Base-by-base conservation (phyloP, 2,888 invertebrate genomes). In the Euplagia quadripunctaria region DNA sequence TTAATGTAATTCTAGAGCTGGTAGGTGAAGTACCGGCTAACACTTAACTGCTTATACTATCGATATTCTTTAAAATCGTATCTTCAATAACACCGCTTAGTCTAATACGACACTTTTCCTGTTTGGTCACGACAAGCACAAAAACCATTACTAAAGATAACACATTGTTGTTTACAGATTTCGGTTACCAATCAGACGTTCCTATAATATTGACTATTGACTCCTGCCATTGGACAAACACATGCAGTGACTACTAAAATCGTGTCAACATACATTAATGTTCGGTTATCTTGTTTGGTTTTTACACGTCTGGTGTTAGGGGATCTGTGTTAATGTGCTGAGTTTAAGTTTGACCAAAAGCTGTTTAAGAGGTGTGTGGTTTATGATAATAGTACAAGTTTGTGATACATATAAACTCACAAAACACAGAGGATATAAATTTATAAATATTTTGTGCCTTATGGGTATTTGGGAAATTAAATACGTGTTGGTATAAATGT, bases 161-260 rank as follows among this genome's bases (percentile, higher is more conserved):
- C 85, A 86, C 75, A 69, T 63, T 4, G 31, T 49, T 81, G 71
- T 85, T 83, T 78, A 79, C 77, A 68, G 64, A 71, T 72, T 68
- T 72, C 75, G 73, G 75, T 75, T 71, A 82, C 77, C 72, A 69
- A 84, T 84, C 70, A 84, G 76, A 75, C 69, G 66, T 72, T 81
- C 78, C 80, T 78, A 83, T 79, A 77, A 73, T 79, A 79, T 79
- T 84, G 82, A 82, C 86, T 79, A 79, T 79, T 84, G 82, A 81
- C 86, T 80, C 79, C 82, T 83, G 61, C 11, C 61, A 55, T 17
- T 69, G 58, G 14, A 71, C 73, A 76, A 75, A 78, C 64, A 74
- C 46, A 67, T 71, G 63, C 68, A 67, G 70, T 61, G 71, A 66
- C 72, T 74, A 71, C 73, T 67, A 70, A 74, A 75, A 61, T 43